Evolutionary conservation across 2,113 vertebrate genomes (phyloP), one percentile per base, ranked within the genome.

Genomic region (Xenotilapia flavipinnis): DNA sequence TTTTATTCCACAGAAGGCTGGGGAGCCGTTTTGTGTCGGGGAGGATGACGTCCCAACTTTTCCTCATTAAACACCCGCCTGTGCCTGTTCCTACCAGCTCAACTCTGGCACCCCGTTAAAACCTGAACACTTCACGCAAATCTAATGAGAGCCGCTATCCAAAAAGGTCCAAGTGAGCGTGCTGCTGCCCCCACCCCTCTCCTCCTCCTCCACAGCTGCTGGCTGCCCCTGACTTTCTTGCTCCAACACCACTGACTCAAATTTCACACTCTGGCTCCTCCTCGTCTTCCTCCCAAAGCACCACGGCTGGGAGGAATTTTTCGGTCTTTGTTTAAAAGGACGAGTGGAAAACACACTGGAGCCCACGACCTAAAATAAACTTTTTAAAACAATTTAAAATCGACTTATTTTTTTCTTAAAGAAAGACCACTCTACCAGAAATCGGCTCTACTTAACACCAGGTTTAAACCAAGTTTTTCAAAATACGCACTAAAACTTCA

Each of bases 221-320:
- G 80, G 84, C 89, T 51, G 89, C 86, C 85, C 88, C 86, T 2
- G 88, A 94, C 92, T 95, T 90, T 90, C 86, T 88, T 62, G 83
- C 86, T 60, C 85, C 89, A 83, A 87, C 92, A 92, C 87, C 90
- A 87, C 58, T 21, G 95, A 93, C 92, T 97, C 96, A 90, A 58
- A 87, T 96, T 96, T 96, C 96, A 96, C 95, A 86, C 82, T 26
- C 85, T 93, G 92, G 94, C 96, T 96, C 96, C 96, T 95, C 96
- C 96, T 96, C 92, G 93, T 94, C 96, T 93, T 96, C 94, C 94
- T 95, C 90, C 94, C 90, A 70, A 81, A 92, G 86, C 91, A 79
- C 93, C 81, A 68, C 94, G 93, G 88, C 92, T 86, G 79, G 79
- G 86, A 93, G 91, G 95, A 95, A 95, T 96, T 93, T 96, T 92